Evolutionary conservation across 2,797 vertebrate genomes (phyloP), one percentile per base, ranked within the genome.

Genomic region (Gymnoscopelus braueri): DNA sequence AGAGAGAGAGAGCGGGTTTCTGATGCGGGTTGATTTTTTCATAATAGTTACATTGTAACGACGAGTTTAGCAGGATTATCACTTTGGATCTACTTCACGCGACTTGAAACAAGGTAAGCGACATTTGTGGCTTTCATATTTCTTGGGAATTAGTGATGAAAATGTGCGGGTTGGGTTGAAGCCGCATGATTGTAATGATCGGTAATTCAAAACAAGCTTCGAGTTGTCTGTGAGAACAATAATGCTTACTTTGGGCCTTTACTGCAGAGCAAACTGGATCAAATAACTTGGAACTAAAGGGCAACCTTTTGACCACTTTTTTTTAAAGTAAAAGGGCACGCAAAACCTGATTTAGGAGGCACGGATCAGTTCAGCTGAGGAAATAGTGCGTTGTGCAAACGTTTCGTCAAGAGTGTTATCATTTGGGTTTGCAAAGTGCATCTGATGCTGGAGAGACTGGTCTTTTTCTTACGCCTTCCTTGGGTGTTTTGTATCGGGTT

Each of bases 21-120:
- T 39, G 84, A 89, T 89, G 87, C 90, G 91, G 91, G 74, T 81
- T 87, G 78, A 82, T 91, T 89, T 91, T 89, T 88, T 87, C 88
- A 83, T 82, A 89, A 83, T 82, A 90, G 82, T 87, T 80, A 67
- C 86, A 74, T 77, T 77, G 83, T 50, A 75, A 71, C 81, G 67
- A 84, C 73, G 71, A 75, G 73, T 44, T 44, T 65, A 44, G 51
- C 39, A 24, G 79, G 77, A 87, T 12, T 72, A 63, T 53, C 58
- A 80, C 74, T 84, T 78, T 80, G 23, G 11, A 66, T 65, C 57
- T 65, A 75, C 78, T 77, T 53, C 69, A 59, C 72, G 47, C 66
- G 60, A 76, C 79, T 70, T 58, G 29, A 66, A 66, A 24, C 84
- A 90, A 89, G 92, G 92, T 93, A 87, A 91, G 0, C 15, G 0